Percentiles rank a stretch among this genome's conserved stretches.
Conservation (phyloP, 2,797 vertebrate genomes). For the Carapus acus region DNA sequence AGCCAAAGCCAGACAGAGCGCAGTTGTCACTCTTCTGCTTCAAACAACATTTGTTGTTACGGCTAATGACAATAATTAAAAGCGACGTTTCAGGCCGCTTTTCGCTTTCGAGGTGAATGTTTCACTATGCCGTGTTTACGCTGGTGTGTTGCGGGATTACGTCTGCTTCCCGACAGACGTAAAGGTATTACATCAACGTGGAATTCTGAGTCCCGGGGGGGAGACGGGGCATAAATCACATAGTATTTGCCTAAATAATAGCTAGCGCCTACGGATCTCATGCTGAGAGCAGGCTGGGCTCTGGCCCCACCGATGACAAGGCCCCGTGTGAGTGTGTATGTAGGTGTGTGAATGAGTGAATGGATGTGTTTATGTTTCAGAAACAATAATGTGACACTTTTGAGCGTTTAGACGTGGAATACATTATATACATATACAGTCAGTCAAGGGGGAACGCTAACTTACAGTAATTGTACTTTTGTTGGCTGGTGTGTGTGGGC, state of each 20-base stretch:
- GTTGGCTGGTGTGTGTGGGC: not conserved
- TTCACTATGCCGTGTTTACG: constrained; percentile 37
- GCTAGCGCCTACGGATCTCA: constrained; percentile 35
- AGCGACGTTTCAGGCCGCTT: constrained; percentile 25
- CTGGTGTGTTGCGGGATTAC: constrained; percentile 40
- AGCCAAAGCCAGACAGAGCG: constrained; percentile 19
- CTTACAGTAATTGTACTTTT: not conserved
- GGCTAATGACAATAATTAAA: constrained; percentile 34
- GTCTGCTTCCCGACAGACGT: constrained; percentile 40
- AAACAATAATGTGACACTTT: not conserved
- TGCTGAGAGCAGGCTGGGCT: constrained; percentile 2
- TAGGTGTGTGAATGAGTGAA: not conserved
- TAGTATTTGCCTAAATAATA: constrained; percentile 51
- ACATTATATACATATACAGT: not conserved
- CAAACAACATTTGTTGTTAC: constrained; percentile 28
- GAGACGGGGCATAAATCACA: constrained; percentile 46
- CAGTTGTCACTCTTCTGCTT: constrained; percentile 18
- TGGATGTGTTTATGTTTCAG: not conserved
- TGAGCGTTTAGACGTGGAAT: constrained; percentile 5
- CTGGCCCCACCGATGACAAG: no score
- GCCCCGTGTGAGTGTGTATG: no score
- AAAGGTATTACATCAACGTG: constrained; percentile 51
- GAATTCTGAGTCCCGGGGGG: constrained; percentile 34
- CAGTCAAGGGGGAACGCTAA: not conserved
- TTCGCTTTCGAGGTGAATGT: constrained; percentile 28